Percentiles rank a stretch among this genome's conserved stretches.
These are phyloP conservation scores for Actinernus sp. DNA, from an alignment of 92 coral and sea anemone genomes.

Conservation along the genomic window DNA sequence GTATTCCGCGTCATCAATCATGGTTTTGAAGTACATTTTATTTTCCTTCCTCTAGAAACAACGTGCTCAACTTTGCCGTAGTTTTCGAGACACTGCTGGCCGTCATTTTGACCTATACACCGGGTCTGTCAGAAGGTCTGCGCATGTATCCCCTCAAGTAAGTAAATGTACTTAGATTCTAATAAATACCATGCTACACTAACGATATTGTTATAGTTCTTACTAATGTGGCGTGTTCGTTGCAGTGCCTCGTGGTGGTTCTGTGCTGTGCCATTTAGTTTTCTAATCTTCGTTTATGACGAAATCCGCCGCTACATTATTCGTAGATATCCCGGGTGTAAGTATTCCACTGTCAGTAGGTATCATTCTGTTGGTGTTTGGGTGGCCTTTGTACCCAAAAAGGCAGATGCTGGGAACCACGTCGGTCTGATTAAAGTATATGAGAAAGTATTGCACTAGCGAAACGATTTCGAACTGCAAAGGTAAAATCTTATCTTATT, in stretches of 20 bases:
- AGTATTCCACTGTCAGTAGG: no score
- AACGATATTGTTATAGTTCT: background rate
- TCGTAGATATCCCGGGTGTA: slow-evolving; percentile 93
- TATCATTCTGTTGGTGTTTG: no score
- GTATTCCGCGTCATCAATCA: background rate
- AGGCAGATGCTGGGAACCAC: no score
- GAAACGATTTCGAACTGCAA: no score
- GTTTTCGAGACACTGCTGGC: slow-evolving; percentile 91
- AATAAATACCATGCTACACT: no score
- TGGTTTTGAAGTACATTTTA: no score
- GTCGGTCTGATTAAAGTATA: no score
- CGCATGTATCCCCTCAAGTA: slow-evolving; percentile 95
- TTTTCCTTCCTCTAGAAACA: slow-evolving; percentile 67
- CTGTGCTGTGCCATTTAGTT: slow-evolving; percentile 88
- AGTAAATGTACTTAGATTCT: no score
- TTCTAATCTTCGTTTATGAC: slow-evolving; percentile 88
- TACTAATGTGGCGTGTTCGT: no score
- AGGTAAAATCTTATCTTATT: no score
- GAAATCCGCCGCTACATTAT: slow-evolving; percentile 88
- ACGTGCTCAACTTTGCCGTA: slow-evolving; percentile 87
- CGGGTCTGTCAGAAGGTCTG: slow-evolving; percentile 91
- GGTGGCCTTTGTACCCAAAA: no score
- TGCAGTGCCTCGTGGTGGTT: slow-evolving; percentile 96
- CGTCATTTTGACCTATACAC: slow-evolving; percentile 83
- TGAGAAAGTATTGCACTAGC: no score